These are phyloP conservation scores for Corythornis cristatus DNA, from an alignment of 2,113 vertebrate genomes.

Conservation along the genomic window DNA sequence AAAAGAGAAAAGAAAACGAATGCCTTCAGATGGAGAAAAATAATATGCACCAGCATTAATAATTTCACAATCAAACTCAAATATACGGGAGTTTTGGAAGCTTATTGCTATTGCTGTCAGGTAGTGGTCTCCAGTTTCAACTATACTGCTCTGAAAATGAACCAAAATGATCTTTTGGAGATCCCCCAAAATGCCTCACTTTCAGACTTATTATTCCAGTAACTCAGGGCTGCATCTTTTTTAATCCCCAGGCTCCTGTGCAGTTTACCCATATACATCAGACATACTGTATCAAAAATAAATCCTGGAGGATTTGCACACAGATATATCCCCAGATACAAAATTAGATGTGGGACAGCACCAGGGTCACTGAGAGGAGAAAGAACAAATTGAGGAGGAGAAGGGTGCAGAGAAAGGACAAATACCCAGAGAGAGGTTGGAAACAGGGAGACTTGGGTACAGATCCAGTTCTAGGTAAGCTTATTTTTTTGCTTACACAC, in stretches of 20 bases:
- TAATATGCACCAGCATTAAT: background rate
- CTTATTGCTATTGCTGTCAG: background rate
- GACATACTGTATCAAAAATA: background rate
- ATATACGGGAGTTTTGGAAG: background rate
- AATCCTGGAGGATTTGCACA: background rate
- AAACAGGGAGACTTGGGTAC: background rate
- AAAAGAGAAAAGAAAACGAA: background rate
- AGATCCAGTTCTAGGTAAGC: background rate
- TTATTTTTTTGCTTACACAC: background rate
- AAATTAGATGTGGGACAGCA: background rate
- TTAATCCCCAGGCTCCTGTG: background rate
- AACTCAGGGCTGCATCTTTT: background rate
- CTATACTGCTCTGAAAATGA: background rate
- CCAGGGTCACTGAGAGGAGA: background rate
- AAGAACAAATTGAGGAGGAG: background rate
- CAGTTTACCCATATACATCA: background rate
- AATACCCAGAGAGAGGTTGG: rapidly evolving
- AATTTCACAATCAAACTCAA: background rate
- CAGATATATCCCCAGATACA: background rate
- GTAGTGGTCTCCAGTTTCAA: background rate
- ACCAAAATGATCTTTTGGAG: background rate
- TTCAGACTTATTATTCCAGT: background rate
- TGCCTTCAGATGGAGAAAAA: background rate
- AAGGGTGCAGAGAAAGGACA: background rate
- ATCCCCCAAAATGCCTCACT: background rate